Conservation (phyloP, 2,113 vertebrate genomes). For the Bufo gargarizans region DNA sequence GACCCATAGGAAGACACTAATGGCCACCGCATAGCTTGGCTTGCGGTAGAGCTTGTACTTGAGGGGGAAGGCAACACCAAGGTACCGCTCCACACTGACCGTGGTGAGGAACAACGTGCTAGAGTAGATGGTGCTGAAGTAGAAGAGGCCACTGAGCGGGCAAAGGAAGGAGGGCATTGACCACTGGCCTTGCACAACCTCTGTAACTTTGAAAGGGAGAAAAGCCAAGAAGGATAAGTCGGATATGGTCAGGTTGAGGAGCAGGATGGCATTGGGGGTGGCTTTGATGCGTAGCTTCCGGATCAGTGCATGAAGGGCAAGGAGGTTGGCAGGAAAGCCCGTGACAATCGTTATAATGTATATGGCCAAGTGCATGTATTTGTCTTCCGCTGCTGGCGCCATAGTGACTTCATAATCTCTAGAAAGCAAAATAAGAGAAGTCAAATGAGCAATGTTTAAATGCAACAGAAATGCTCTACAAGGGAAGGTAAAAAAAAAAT, state of each 20-base stretch:
- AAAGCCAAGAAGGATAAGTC: slow-evolving; percentile 66
- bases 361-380: slow-evolving; percentile 59
- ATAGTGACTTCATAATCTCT: slow-evolving; percentile 52
- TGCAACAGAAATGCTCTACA: background rate
- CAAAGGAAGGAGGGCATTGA: slow-evolving; percentile 61
- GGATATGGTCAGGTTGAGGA: slow-evolving; percentile 65
- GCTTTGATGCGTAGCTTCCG: slow-evolving; percentile 60
- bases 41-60: slow-evolving; percentile 64
- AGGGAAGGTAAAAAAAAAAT: background rate
- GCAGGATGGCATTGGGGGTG: slow-evolving; percentile 59
- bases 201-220: slow-evolving; percentile 63
- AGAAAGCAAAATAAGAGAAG: background rate
- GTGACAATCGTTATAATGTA: slow-evolving; percentile 62
- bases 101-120: slow-evolving; percentile 64
- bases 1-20: slow-evolving; percentile 64
- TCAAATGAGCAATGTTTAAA: background rate
- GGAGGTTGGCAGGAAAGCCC: slow-evolving; percentile 67
- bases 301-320: slow-evolving; percentile 63
- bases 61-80: slow-evolving; percentile 68
- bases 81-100: slow-evolving; percentile 68
- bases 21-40: slow-evolving; percentile 47
- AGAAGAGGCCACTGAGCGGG: slow-evolving; percentile 61
- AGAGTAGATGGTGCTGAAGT: slow-evolving; percentile 69
- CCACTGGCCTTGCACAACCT: slow-evolving; percentile 61
- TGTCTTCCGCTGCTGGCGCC: slow-evolving; percentile 31